These are phyloP conservation scores for Novumbra hubbsi DNA, from an alignment of 2,797 vertebrate genomes.

Conservation along the genomic window DNA sequence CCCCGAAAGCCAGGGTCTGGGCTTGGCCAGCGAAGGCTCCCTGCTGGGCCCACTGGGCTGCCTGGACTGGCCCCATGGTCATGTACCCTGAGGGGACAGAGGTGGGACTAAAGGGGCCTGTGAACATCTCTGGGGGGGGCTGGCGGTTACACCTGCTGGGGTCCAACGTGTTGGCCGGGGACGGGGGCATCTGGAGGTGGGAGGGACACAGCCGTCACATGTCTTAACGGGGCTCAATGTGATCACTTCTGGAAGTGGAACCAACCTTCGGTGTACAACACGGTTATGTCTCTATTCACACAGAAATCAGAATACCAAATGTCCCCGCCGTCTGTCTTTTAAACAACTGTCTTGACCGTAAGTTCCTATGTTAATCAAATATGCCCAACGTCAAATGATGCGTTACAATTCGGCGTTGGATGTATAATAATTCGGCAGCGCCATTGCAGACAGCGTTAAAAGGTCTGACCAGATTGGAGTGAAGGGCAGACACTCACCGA, in stretches of 20 bases:
- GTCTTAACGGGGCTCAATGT: neutral
- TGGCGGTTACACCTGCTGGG: slow-evolving; percentile 84
- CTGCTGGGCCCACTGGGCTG: slow-evolving; percentile 97
- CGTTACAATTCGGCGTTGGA: neutral
- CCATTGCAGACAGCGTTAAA: neutral
- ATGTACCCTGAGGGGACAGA: slow-evolving; percentile 84
- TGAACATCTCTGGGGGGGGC: slow-evolving; percentile 86
- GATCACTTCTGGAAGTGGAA: neutral
- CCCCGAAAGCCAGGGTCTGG: slow-evolving; percentile 87
- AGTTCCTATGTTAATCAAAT: neutral
- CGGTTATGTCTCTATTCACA: neutral
- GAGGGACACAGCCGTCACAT: slow-evolving; percentile 14
- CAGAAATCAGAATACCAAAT: neutral
- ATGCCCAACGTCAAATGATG: neutral
- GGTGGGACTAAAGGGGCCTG: slow-evolving; percentile 87
- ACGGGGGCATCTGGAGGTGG: slow-evolving; percentile 89
- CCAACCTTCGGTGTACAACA: neutral
- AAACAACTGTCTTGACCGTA: neutral
- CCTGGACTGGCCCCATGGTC: slow-evolving; percentile 96
- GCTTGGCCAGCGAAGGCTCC: slow-evolving; percentile 80
- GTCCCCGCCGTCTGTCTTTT: neutral
- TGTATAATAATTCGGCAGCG: neutral
- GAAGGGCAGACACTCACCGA: slow-evolving; percentile 81
- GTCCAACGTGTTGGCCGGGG: slow-evolving; percentile 97
- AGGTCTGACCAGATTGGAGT: neutral